These are phyloP conservation scores for Metaphire vulgaris DNA, from an alignment of 1,140 invertebrate species.

Conservation along the genomic window DNA sequence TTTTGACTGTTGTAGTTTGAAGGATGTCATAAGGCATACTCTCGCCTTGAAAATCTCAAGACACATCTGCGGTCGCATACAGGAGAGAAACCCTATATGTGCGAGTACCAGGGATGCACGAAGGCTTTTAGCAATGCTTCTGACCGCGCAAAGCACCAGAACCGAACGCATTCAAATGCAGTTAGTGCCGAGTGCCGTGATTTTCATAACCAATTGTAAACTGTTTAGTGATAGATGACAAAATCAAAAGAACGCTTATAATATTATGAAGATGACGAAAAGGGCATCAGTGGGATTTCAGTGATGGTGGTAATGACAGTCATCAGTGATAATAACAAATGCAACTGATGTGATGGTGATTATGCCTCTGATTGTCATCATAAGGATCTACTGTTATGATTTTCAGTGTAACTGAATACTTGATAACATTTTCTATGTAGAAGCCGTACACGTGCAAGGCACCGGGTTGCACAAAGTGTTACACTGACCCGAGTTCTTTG, in stretches of 20 bases:
- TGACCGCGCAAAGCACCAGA: constrained; percentile 96
- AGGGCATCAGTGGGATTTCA: too few relatives aligned
- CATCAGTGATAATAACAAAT: too few relatives aligned
- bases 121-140: constrained; percentile 99
- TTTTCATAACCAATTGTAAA: too few relatives aligned
- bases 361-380: too few relatives aligned
- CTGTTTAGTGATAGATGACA: too few relatives aligned
- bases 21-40: constrained; percentile 94
- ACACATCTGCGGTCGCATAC: constrained; percentile 95
- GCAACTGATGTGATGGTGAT: too few relatives aligned
- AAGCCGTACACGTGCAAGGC: constrained; percentile 99
- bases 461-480: constrained; percentile 90
- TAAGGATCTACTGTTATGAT: too few relatives aligned
- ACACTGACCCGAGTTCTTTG: constrained; percentile 89
- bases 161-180: constrained; percentile 89
- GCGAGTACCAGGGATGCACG: constrained; percentile 92
- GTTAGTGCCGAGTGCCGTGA: too few relatives aligned
- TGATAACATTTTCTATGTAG: constrained; percentile 57
- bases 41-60: constrained; percentile 92
- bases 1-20: constrained; percentile 87
- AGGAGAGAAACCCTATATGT: constrained; percentile 96
- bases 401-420: too few relatives aligned
- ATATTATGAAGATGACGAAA: too few relatives aligned
- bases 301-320: not conserved
- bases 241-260: too few relatives aligned